phyloP scores from a whole-genome alignment of 2,888 invertebrate genomes.

The Tetragonula carbonaria region DNA sequence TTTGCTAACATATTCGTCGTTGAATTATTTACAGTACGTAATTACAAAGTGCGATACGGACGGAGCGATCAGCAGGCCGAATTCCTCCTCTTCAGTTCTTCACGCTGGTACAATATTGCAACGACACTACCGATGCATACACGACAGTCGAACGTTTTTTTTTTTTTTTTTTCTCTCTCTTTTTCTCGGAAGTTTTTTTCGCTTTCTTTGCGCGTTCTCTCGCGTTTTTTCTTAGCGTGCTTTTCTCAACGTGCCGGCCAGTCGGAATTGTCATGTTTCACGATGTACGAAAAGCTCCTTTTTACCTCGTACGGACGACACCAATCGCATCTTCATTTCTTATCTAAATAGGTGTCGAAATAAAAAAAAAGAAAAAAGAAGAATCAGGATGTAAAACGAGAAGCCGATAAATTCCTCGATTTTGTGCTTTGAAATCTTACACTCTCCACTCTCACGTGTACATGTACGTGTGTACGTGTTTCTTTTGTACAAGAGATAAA shows the following conservation, averaged over 20 bases:
- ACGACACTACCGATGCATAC: conserved; percentile 37
- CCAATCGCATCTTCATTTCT: neutral
- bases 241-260: conserved; percentile 5
- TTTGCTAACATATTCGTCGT: conserved; percentile 66
- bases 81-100: conserved; percentile 68
- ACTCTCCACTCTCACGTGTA: neutral
- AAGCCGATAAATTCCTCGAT: neutral
- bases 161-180: neutral
- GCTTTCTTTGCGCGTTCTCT: neutral
- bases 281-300: neutral
- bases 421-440: neutral
- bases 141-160: conserved; percentile 38
- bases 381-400: neutral
- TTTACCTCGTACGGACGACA: neutral
- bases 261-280: neutral
- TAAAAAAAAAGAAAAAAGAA: too few species aligned
- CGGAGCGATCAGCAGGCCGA: conserved; percentile 76
- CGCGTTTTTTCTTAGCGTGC: neutral
- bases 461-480: neutral
- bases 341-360: neutral
- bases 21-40: conserved; percentile 78
- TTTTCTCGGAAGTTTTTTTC: neutral
- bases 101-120: conserved; percentile 32
- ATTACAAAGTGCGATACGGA: conserved; percentile 76
- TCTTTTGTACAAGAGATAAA: neutral